A percentile compares a stretch with the other conserved stretches of the same genome.
Conservation (phyloP, 2,888 invertebrate species). For the Mimas tiliae region DNA sequence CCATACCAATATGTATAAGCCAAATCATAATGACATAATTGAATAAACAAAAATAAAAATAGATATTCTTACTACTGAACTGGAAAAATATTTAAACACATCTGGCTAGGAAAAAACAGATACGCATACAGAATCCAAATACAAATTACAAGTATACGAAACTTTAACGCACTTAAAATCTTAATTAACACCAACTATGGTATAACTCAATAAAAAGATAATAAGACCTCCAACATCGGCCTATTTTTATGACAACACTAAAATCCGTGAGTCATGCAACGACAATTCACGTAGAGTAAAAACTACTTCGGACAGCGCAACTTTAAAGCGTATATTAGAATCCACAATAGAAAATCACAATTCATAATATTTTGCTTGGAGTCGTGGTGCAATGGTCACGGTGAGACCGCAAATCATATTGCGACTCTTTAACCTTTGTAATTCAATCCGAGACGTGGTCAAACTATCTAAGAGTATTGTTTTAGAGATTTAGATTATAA, state of each 20-base stretch:
- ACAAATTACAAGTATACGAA: neutral
- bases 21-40: neutral
- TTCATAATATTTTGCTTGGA: slow-evolving; percentile 62
- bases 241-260: slow-evolving; percentile 21
- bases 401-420: slow-evolving; percentile 60
- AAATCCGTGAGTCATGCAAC: slow-evolving; percentile 25
- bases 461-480: slow-evolving; percentile 68
- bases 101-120: neutral
- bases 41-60: neutral
- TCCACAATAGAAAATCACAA: slow-evolving; percentile 54
- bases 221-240: slow-evolving; percentile 18
- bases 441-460: slow-evolving; percentile 70
- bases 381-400: slow-evolving; percentile 72
- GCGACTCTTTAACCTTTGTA: slow-evolving; percentile 60
- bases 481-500: slow-evolving; percentile 43
- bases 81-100: neutral
- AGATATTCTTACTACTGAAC: neutral
- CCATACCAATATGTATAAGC: neutral
- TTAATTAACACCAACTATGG: slow-evolving; percentile 20
- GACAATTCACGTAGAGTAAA: slow-evolving; percentile 17
- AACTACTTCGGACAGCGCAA: neutral
- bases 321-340: slow-evolving; percentile 43
- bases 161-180: slow-evolving; percentile 9
- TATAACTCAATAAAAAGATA: slow-evolving; percentile 17
- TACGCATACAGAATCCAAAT: neutral